These are phyloP conservation scores for Leucophenga montana DNA, from an alignment of 2,888 invertebrate genomes.

Conservation along the genomic window DNA sequence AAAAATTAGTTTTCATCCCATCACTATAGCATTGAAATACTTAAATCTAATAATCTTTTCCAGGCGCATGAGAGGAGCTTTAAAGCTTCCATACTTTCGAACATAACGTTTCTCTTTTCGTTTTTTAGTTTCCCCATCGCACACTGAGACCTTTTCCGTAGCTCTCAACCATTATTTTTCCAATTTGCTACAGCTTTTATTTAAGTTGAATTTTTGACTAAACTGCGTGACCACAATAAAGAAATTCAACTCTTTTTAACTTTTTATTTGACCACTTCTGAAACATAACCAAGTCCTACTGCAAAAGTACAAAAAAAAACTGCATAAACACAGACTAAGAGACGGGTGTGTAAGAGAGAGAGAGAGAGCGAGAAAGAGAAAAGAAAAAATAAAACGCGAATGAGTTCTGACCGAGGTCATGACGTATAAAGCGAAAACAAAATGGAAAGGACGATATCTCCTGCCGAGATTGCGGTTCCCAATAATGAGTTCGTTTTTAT, in stretches of 20 bases:
- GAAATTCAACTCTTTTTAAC: constrained; percentile 32
- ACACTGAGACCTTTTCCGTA: neutral
- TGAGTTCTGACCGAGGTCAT: neutral
- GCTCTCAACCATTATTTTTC: neutral
- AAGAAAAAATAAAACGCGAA: constrained; percentile 2
- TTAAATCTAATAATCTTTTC: no score
- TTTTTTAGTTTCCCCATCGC: constrained; percentile 12
- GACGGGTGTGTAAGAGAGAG: neutral
- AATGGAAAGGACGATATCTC: constrained; percentile 7
- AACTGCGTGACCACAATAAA: constrained; percentile 36
- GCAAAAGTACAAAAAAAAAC: constrained; percentile 6
- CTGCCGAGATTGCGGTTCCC: constrained; percentile 27
- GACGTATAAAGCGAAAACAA: no score
- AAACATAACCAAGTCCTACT: constrained; percentile 1
- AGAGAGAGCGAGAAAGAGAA: neutral
- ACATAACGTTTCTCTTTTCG: neutral
- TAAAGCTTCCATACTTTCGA: constrained; percentile 17
- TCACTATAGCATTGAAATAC: no score
- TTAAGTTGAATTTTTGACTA: constrained; percentile 5
- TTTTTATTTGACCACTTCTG: constrained; percentile 7
- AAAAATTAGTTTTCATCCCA: no score
- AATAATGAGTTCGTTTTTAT: constrained; percentile 39
- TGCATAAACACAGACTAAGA: neutral
- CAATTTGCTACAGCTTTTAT: neutral
- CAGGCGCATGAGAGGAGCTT: no score